These are phyloP conservation scores for Cichladusa arquata DNA, from an alignment of 2,113 vertebrate species.

Conservation along the genomic window DNA sequence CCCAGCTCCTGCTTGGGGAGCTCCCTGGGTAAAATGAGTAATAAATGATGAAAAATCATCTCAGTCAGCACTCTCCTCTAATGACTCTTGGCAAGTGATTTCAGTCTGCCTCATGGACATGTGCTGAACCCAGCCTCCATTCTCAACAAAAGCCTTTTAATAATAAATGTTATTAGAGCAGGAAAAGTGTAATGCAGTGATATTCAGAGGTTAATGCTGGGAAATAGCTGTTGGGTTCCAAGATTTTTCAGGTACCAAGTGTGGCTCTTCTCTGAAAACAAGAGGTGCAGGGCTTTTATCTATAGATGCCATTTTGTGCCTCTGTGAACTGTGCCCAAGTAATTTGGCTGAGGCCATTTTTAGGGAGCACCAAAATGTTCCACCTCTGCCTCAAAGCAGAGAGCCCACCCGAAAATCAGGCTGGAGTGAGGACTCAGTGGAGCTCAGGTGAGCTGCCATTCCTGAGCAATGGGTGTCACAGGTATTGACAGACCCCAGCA, in stretches of 20 bases:
- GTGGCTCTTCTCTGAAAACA: not conserved
- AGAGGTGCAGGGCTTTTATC: not conserved
- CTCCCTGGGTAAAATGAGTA: not conserved
- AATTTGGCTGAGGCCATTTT: not conserved
- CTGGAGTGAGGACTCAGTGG: fast-evolving
- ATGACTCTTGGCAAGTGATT: not conserved
- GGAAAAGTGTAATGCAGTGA: not conserved
- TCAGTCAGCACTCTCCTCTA: not conserved
- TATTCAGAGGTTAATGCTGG: not conserved
- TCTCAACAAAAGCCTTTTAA: not conserved
- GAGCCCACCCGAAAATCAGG: not conserved
- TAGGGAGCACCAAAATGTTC: not conserved
- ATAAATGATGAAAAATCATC: not conserved
- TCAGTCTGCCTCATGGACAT: not conserved
- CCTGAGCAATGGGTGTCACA: not conserved
- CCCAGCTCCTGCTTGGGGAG: not conserved
- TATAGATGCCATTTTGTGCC: not conserved
- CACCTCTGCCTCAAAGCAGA: not conserved
- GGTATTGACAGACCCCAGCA: not conserved
- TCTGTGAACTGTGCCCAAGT: not conserved
- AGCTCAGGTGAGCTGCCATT: not conserved
- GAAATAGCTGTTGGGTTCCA: not conserved
- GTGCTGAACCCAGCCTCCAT: not conserved
- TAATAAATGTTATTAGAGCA: not conserved
- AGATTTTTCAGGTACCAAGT: not conserved